Base-by-base conservation (phyloP, 2,888 invertebrate genomes). In the Mechanitis messenoides region DNA sequence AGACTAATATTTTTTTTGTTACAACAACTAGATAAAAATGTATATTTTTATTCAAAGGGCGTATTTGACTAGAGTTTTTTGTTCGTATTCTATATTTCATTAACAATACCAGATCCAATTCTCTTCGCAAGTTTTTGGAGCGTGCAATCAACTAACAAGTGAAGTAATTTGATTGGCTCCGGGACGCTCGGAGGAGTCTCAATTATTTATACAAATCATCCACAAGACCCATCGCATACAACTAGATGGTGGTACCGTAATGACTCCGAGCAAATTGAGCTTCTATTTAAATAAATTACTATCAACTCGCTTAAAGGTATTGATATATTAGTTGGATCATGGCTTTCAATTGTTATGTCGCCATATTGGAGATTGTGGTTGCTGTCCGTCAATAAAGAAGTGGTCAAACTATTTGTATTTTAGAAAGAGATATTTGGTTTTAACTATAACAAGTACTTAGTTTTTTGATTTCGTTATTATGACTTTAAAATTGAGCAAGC, bases 141-240 rank as follows among this genome's bases (percentile, higher is more conserved):
- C 61, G 54, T 55, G 63, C 65, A 71, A 71, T 68, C 68, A 69
- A 67, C 83, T 82, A 83, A 83, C 83, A 81, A 81, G 78, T 78
- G 77, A 74, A 79, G 76, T 83, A 83, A 83, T 80, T 80, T 76
- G 81, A 83, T 83, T 83, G 82, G 77, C 71, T 73, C 72, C 70
- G 55, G 66, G 65, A 62, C 67, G 62, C 63, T 59, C 70, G 75
- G 74, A 80, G 76, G 76, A 79, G 77, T 77, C 75, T 75, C 72
- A 76, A 74, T 78, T 79, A 79, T 79, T 79, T 78, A 80, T 74
- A 78, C 76, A 77, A 79, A 78, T 78, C 80, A 79, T 78, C 74
- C 74, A 72, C 58, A 58, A 56, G 59, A 59, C 47, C 60, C 45
- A 58, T 64, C 63, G 66, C 55, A 56, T 62, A 63, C 59, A 55